Conservation (phyloP, 2,113 vertebrate species). For the Picathartes gymnocephalus region DNA sequence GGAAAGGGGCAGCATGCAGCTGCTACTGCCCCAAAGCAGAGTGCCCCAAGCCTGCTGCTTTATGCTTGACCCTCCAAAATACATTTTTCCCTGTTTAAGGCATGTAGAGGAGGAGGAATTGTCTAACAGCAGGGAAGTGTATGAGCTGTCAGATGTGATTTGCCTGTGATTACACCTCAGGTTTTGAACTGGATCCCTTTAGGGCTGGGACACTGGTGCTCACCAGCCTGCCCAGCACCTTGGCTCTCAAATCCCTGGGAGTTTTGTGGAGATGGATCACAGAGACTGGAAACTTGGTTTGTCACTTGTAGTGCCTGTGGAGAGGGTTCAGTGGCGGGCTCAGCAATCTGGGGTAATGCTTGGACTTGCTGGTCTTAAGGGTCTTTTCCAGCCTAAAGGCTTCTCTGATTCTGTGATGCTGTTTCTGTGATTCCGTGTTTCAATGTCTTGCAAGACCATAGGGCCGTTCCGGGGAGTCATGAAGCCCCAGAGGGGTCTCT, state of each 20-base stretch:
- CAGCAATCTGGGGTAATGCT: not conserved
- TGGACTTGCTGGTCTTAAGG: not conserved
- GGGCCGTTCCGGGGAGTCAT: accelerated
- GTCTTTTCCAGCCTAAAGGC: not conserved
- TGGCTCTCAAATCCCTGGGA: accelerated
- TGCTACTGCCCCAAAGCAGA: not conserved
- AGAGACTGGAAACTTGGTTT: not conserved
- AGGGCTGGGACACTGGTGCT: not conserved
- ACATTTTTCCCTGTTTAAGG: not conserved
- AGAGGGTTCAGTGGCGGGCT: not conserved
- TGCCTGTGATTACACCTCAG: not conserved
- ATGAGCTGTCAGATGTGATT: not conserved
- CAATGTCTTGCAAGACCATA: not conserved
- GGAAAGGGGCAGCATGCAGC: not conserved
- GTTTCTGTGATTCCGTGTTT: not conserved
- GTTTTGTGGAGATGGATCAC: not conserved
- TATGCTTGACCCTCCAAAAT: not conserved
- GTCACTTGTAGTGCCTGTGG: not conserved
- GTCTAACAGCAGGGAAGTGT: not conserved
- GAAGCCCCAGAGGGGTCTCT: accelerated
- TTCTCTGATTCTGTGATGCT: not conserved
- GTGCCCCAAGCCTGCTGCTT: not conserved
- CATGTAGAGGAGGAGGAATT: not conserved
- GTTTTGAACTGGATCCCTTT: not conserved
- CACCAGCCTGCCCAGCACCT: accelerated